A percentile compares a stretch with the other conserved stretches of the same genome.
Evolutionary conservation across 2,797 vertebrate species (phyloP).

Genomic region (Fringilla coelebs): DNA sequence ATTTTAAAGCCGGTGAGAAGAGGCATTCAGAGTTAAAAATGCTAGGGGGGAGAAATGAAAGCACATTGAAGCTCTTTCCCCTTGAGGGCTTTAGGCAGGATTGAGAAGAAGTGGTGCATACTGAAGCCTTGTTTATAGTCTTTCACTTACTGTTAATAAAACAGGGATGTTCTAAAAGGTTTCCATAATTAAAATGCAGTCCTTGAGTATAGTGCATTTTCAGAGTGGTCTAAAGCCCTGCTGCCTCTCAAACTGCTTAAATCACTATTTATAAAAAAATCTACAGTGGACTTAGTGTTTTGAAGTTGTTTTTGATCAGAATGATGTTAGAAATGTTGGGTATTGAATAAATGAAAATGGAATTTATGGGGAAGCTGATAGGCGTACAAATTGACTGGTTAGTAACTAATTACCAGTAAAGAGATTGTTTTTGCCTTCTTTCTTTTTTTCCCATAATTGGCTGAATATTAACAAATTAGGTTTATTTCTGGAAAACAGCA

Average conservation of each 20-base stretch:
- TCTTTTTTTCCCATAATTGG: conserved; percentile 65
- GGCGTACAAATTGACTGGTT: conserved; percentile 59
- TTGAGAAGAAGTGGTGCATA: conserved; percentile 55
- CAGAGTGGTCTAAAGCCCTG: neutral
- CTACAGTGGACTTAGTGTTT: neutral
- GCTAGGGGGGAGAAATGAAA: conserved; percentile 47
- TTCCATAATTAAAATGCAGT: conserved; percentile 65
- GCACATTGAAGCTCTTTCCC: conserved; percentile 6
- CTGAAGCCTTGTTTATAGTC: conserved; percentile 59
- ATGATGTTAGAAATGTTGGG: conserved; percentile 24
- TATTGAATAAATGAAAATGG: conserved; percentile 55
- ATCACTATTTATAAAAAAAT: conserved; percentile 29
- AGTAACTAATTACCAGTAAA: conserved; percentile 74
- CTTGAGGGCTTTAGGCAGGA: conserved; percentile 43
- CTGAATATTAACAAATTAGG: conserved; percentile 75
- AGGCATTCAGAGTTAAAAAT: conserved; percentile 49
- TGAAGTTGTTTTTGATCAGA: conserved; percentile 13
- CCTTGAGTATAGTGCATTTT: conserved; percentile 38
- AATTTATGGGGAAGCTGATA: conserved; percentile 31
- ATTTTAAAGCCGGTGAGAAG: conserved; percentile 50
- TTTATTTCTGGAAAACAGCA: conserved; percentile 73
- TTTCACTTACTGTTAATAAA: conserved; percentile 68
- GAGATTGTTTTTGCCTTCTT: conserved; percentile 37
- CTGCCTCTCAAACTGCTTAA: conserved; percentile 37
- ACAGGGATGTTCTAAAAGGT: conserved; percentile 63